These are phyloP conservation scores for Gymnosoma rotundatum DNA, from an alignment of 2,888 invertebrate species.

Conservation along the genomic window DNA sequence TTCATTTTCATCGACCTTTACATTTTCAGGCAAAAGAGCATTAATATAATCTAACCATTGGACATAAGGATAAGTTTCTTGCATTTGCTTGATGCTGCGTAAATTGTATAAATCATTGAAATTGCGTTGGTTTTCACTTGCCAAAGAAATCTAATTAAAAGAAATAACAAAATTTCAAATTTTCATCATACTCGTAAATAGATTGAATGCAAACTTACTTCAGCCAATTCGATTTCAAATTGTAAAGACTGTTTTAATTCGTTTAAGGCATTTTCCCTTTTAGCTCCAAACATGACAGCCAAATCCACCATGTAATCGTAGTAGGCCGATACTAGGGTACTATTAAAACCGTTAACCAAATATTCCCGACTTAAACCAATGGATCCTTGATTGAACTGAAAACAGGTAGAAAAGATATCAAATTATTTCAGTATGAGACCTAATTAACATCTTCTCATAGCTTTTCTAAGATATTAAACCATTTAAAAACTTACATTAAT, in stretches of 20 bases:
- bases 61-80: slow-evolving; percentile 87
- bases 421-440: too few species aligned
- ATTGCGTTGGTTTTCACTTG: slow-evolving; percentile 94
- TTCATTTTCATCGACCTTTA: slow-evolving; percentile 87
- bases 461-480: too few species aligned
- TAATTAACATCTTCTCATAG: too few species aligned
- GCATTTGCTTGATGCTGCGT: slow-evolving; percentile 91
- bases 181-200: neutral
- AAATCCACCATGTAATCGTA: slow-evolving; percentile 94
- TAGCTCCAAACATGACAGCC: slow-evolving; percentile 92
- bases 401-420: slow-evolving; percentile 36
- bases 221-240: slow-evolving; percentile 95
- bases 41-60: slow-evolving; percentile 89
- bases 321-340: slow-evolving; percentile 93
- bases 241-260: slow-evolving; percentile 91
- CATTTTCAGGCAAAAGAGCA: slow-evolving; percentile 87
- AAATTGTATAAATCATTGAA: slow-evolving; percentile 96
- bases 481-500: slow-evolving; percentile 87
- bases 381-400: slow-evolving; percentile 92
- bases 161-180: neutral
- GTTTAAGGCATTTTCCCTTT: slow-evolving; percentile 85
- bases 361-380: slow-evolving; percentile 93
- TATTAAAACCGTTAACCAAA: slow-evolving; percentile 90
- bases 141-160: slow-evolving; percentile 88
- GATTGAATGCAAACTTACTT: slow-evolving; percentile 86